Conservation (phyloP, 2,797 vertebrate species). For the Limnodromus scolopaceus region DNA sequence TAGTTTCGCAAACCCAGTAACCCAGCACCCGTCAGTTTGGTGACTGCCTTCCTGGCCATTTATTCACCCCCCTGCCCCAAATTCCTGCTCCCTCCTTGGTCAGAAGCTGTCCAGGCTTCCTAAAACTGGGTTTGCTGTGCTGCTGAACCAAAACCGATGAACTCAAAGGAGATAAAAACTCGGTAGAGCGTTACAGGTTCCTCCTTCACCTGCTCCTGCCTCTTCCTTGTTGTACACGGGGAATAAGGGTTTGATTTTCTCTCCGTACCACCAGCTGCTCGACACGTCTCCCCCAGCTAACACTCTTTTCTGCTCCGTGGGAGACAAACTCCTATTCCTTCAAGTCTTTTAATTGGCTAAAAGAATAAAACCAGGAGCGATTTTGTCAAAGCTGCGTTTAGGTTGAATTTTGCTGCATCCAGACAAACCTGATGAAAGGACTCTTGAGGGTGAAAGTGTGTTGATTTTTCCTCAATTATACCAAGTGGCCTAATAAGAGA, state of each 20-base stretch:
- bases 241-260: neutral
- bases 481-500: neutral
- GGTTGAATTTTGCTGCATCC: neutral
- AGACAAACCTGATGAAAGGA: neutral
- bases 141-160: neutral
- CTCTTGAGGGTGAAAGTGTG: neutral
- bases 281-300: neutral
- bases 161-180: neutral
- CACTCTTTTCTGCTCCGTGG: neutral
- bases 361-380: neutral
- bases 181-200: neutral
- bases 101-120: neutral
- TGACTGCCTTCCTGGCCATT: neutral
- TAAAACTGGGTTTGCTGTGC: neutral
- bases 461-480: conserved; percentile 22
- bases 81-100: neutral
- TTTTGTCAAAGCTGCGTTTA: neutral
- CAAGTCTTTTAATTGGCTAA: neutral
- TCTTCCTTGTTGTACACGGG: fast-evolving
- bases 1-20: neutral
- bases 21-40: neutral
- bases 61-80: neutral
- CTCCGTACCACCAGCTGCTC: neutral
- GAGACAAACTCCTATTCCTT: neutral
- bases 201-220: neutral